Base-by-base conservation (phyloP, 2,888 invertebrate species). In the Erebia ligea region DNA sequence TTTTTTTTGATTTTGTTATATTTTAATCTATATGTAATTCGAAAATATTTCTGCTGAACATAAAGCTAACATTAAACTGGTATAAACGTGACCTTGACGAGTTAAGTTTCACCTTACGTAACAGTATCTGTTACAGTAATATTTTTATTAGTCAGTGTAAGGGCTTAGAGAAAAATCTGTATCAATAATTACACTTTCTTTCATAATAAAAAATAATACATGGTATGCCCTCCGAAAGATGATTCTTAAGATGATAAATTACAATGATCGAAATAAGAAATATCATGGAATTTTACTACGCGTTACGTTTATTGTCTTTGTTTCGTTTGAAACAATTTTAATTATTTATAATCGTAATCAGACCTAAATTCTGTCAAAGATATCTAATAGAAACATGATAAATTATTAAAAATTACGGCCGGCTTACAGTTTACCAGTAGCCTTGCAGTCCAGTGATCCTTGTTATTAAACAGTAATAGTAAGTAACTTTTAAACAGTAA, bases 221-320 rank as follows among this genome's bases (percentile, higher is more conserved):
- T 45, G 19, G 10, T 8, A 45, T 5, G 6, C 45, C 45, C 45
- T 58, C 42, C 45, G 45, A 61, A 50, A 63, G 48, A 63, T 63
- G 50, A 21, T 6, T 19, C 21, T 15, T 19, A 63, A 63, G 56
- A 56, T 50, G 25, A 19, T 56, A 15, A 13, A 42, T 42, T 42
- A 54, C 21, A 50, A 52, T 5, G 34, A 52, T 58, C 40, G 15
- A 56, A 45, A 42, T 40, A 19, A 66, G 1, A n/a, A 21, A 58
- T 45, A 45, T 59, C 21, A 9, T 17, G n/a, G 19, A 67, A 67
- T 69, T 42, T 73, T 56, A 54, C 71, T 73, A 73, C 64, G 67
- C 52, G 48, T 69, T 64, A 68, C 62, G 75, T 77, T 82, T 82
- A 82, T 82, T 82, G 82, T 82, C 81, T 79, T 76, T 77, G 76